Evolutionary conservation across 2,797 vertebrate species (phyloP).

Genomic region (Darevskia nairensis): DNA sequence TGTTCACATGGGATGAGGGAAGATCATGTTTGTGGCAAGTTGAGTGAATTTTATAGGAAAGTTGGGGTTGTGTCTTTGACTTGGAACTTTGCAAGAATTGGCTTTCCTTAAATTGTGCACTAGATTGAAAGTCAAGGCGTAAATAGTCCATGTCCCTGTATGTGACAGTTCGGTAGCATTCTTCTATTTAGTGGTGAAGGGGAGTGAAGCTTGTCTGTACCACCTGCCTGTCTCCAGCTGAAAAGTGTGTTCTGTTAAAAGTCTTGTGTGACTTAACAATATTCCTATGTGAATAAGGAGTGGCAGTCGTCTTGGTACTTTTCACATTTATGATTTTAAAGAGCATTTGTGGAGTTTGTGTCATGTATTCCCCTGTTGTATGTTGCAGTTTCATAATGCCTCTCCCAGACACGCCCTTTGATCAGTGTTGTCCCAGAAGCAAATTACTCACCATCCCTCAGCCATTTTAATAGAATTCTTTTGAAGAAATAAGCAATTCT

Average conservation of each 20-base stretch:
- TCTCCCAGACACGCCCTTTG: constrained; percentile 33
- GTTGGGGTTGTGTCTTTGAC: background rate
- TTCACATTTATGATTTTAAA: constrained; percentile 1
- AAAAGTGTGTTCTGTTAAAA: constrained; percentile 1
- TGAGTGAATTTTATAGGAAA: background rate
- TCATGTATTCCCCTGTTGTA: background rate
- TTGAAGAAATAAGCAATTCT: background rate
- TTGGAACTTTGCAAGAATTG: background rate
- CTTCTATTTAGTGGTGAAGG: background rate
- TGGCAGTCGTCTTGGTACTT: background rate
- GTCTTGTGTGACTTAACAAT: constrained; percentile 2
- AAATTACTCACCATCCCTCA: constrained; percentile 20
- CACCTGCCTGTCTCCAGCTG: background rate
- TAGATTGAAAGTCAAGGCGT: background rate
- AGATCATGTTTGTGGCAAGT: background rate
- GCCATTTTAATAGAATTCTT: constrained; percentile 14
- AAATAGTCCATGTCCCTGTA: background rate
- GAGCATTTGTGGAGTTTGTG: background rate
- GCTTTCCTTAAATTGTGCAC: background rate
- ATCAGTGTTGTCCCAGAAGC: constrained; percentile 15
- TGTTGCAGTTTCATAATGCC: constrained; percentile 3
- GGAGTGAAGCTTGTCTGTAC: background rate
- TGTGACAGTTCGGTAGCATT: background rate
- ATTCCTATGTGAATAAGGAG: background rate
- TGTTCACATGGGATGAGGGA: background rate